phyloP scores from a whole-genome alignment of 2,113 vertebrate genomes.

The Phaethornis superciliosus region DNA sequence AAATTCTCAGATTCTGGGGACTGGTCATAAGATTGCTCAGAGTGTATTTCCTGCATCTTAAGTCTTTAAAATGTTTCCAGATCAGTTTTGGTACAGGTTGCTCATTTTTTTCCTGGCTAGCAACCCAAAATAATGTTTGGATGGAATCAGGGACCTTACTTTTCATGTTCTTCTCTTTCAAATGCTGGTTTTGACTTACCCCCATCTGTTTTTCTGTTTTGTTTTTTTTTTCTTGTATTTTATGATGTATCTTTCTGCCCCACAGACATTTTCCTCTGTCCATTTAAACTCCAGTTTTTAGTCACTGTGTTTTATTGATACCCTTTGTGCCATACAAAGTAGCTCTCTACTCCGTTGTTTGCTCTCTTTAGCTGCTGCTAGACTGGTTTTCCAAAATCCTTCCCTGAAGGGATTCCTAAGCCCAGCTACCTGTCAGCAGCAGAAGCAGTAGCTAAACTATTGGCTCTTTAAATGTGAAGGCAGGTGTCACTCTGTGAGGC shows the following conservation, averaged over 20 bases:
- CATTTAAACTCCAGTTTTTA: neutral
- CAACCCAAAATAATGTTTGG: neutral
- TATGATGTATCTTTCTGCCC: neutral
- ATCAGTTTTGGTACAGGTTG: neutral
- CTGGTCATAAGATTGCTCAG: neutral
- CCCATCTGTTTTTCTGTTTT: neutral
- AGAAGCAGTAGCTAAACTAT: neutral
- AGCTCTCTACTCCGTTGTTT: neutral
- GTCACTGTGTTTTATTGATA: neutral
- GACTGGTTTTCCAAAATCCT: neutral
- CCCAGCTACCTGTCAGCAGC: neutral
- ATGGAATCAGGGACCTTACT: neutral
- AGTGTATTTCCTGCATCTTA: neutral
- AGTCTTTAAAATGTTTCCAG: neutral
- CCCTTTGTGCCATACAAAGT: neutral
- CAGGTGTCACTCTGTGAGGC: neutral
- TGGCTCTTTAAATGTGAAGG: neutral
- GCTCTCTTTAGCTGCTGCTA: neutral
- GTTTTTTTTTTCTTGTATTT: neutral
- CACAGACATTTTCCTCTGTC: neutral
- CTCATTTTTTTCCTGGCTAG: neutral
- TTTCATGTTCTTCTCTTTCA: neutral
- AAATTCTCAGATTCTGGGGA: neutral
- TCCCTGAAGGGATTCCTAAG: neutral
- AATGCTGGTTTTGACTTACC: neutral